Conservation (phyloP, 2,113 vertebrate species). For the Emydura subglobosa region DNA sequence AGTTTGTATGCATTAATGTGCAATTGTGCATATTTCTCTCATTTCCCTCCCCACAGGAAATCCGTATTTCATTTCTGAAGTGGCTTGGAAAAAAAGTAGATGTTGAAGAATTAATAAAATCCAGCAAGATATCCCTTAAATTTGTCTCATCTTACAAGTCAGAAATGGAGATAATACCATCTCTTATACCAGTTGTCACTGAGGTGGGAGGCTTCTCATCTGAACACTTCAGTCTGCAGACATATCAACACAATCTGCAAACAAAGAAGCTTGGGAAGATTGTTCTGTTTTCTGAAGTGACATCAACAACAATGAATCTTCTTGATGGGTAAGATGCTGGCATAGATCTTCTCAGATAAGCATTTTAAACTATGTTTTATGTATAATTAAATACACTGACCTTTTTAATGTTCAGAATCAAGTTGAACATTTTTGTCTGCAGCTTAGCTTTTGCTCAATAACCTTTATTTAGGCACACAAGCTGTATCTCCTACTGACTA, state of each 20-base stretch:
- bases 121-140: slow-evolving; percentile 82
- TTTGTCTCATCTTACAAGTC: slow-evolving; percentile 71
- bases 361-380: fast-evolving
- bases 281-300: slow-evolving; percentile 87
- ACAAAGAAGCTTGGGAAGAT: slow-evolving; percentile 84
- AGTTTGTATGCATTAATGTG: fast-evolving
- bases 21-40: neutral
- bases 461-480: neutral
- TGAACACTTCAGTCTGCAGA: slow-evolving; percentile 83
- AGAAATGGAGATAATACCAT: slow-evolving; percentile 58
- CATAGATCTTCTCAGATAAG: fast-evolving
- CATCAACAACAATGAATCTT: slow-evolving; percentile 90
- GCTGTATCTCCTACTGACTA: neutral
- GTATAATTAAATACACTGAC: fast-evolving
- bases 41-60: slow-evolving; percentile 66
- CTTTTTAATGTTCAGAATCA: fast-evolving
- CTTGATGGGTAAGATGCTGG: slow-evolving; percentile 88
- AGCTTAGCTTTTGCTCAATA: neutral
- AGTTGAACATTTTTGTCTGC: neutral
- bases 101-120: slow-evolving; percentile 73
- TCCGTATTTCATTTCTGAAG: slow-evolving; percentile 74
- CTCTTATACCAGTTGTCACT: slow-evolving; percentile 81
- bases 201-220: slow-evolving; percentile 72
- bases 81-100: slow-evolving; percentile 78
- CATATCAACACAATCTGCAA: slow-evolving; percentile 84